Evolutionary conservation across 2,797 vertebrate genomes (phyloP).

Genomic region (Hylomyscus alleni): DNA sequence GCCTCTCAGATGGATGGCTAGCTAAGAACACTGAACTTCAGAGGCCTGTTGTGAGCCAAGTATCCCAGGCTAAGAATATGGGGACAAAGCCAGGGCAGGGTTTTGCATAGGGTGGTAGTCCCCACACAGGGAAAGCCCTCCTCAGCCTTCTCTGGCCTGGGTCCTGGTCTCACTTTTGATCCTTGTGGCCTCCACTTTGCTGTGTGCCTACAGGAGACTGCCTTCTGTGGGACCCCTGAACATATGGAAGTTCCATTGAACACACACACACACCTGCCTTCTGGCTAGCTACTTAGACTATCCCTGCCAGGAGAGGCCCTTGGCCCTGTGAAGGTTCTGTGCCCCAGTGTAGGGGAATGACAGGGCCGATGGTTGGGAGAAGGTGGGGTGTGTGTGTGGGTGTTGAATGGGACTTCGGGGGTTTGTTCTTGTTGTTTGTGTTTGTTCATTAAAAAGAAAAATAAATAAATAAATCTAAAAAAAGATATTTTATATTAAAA

Average conservation of each 20-base stretch:
- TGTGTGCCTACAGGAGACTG: background rate
- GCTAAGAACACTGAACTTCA: background rate
- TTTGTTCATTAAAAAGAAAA: too few species aligned
- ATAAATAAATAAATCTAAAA: too few species aligned
- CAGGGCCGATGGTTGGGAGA: too few species aligned
- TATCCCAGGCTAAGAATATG: background rate
- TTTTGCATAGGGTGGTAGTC: background rate
- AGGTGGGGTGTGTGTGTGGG: too few species aligned
- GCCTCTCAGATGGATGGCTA: background rate
- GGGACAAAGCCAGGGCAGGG: background rate
- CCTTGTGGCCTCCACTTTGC: background rate
- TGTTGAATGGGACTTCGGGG: too few species aligned
- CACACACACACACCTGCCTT: background rate
- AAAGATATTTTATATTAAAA: too few species aligned
- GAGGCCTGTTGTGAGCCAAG: fast-evolving
- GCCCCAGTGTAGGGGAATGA: too few species aligned
- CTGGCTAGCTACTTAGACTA: background rate
- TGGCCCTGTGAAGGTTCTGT: too few species aligned
- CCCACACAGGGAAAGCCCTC: background rate
- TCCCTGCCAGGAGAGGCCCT: background rate
- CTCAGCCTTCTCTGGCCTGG: background rate
- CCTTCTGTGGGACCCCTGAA: background rate
- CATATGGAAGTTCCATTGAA: too few species aligned
- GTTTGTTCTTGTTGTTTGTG: too few species aligned
- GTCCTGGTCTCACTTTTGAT: background rate